phyloP scores from a whole-genome alignment of 64 coral and sea anemone species.

The Montipora capricornis region DNA sequence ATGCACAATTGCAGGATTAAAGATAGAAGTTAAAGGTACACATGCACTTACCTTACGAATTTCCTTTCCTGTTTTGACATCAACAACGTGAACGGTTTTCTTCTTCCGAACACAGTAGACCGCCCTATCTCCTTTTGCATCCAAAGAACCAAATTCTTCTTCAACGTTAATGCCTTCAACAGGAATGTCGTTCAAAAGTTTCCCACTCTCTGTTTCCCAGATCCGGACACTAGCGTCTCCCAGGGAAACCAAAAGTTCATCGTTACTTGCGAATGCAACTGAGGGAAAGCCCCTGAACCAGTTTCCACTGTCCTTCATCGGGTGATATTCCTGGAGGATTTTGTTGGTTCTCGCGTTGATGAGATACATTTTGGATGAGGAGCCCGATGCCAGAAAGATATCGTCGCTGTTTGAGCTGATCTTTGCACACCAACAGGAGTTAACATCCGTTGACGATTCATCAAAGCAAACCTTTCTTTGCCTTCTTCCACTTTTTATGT shows the following conservation, averaged over 20 bases:
- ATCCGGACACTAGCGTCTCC: conserved; percentile 62
- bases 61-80: conserved; percentile 78
- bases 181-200: conserved; percentile 70
- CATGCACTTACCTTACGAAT: conserved; percentile 49
- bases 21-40: too few species aligned
- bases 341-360: conserved; percentile 77
- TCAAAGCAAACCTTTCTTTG: conserved; percentile 80
- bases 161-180: conserved; percentile 74
- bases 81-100: conserved; percentile 79
- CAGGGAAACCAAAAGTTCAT: conserved; percentile 76
- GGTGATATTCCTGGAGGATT: conserved; percentile 63
- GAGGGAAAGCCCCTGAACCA: conserved; percentile 62
- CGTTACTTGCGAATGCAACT: conserved; percentile 80
- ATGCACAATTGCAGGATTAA: too few species aligned
- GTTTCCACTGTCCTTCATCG: conserved; percentile 76
- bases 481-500: conserved; percentile 74
- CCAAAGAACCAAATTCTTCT: conserved; percentile 75
- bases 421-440: conserved; percentile 55
- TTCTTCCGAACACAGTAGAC: conserved; percentile 66
- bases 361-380: conserved; percentile 65
- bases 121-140: conserved; percentile 51
- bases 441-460: conserved; percentile 44
- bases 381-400: conserved; percentile 72
- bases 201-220: conserved; percentile 67
- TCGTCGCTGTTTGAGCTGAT: conserved; percentile 65